phyloP scores from a whole-genome alignment of 2,113 vertebrate species.

The Otus sunia region DNA sequence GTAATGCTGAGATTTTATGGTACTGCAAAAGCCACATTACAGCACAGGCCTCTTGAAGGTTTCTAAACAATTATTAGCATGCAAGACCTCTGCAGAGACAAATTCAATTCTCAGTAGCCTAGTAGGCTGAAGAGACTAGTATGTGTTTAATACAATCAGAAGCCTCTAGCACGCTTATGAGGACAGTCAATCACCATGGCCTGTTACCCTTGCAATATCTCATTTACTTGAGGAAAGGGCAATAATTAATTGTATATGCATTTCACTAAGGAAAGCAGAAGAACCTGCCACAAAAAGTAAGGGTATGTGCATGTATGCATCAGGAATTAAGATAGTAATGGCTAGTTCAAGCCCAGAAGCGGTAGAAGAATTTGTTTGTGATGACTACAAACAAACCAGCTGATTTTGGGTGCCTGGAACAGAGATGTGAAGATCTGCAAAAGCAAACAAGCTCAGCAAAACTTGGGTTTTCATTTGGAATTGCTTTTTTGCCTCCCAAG shows the following conservation, averaged over 20 bases:
- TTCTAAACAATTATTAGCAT: background rate
- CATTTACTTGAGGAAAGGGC: background rate
- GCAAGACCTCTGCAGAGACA: background rate
- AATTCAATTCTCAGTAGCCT: background rate
- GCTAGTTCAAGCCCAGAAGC: background rate
- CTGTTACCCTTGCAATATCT: background rate
- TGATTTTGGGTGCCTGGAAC: background rate
- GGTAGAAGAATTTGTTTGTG: background rate
- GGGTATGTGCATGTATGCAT: background rate
- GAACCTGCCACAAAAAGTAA: background rate
- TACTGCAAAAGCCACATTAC: background rate
- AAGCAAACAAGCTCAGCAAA: background rate
- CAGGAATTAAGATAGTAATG: background rate
- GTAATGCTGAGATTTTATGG: background rate
- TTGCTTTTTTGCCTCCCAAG: background rate
- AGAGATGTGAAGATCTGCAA: background rate
- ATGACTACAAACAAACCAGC: background rate
- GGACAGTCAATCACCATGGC: background rate
- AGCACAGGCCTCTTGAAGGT: background rate
- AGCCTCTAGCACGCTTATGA: background rate
- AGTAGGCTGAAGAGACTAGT: background rate
- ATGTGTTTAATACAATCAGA: background rate
- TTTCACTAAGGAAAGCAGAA: background rate
- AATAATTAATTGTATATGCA: background rate
- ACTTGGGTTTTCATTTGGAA: background rate